Evolutionary conservation across 2,888 invertebrate species (phyloP).

Genomic region (Dusona sp.): DNA sequence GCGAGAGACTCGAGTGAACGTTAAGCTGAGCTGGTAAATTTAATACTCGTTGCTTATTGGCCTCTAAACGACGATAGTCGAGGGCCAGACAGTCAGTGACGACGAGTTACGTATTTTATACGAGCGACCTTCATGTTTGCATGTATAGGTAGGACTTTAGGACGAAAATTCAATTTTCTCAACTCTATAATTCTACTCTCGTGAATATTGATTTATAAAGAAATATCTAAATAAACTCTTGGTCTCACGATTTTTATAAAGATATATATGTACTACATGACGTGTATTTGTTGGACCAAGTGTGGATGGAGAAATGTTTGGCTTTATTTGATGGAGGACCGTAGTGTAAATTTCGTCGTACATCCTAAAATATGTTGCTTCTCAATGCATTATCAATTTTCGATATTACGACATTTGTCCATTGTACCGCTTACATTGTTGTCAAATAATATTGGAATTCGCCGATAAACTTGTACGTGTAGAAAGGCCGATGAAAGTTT

Average conservation of each 20-base stretch:
- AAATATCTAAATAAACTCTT: neutral
- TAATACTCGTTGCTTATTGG: neutral
- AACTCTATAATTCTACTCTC: neutral
- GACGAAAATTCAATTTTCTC: neutral
- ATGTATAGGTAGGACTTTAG: neutral
- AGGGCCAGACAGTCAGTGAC: neutral
- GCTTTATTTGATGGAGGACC: neutral
- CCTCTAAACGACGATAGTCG: neutral
- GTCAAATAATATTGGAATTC: neutral
- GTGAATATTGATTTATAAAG: neutral
- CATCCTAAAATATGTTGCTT: neutral
- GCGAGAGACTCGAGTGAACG: neutral
- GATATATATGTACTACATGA: neutral
- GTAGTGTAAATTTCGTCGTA: neutral
- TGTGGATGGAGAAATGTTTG: neutral
- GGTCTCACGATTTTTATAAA: neutral
- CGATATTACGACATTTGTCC: neutral
- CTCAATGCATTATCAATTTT: neutral
- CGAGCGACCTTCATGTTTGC: neutral
- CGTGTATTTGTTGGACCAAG: neutral
- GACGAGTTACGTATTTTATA: neutral
- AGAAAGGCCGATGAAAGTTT: too few species aligned
- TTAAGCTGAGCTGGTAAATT: neutral
- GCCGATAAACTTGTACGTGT: too few species aligned
- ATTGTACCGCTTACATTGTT: neutral